Evolutionary conservation across 2,888 invertebrate species (phyloP).

Genomic region (Rotaria magnacalcarata): DNA sequence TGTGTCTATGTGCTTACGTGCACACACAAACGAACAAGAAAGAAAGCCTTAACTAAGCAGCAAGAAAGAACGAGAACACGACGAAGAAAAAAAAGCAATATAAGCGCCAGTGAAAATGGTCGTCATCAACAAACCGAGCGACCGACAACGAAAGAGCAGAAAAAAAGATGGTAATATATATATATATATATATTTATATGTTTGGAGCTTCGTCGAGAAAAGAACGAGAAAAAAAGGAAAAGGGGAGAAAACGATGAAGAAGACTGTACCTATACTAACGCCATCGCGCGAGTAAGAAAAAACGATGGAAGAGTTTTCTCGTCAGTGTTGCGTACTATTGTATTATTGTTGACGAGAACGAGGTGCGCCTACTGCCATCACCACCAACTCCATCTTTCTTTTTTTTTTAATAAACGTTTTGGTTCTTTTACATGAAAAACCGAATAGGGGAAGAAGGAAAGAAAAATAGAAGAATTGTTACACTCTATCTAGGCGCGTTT

Average conservation of each 20-base stretch:
- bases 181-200: not conserved
- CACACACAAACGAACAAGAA: not conserved
- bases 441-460: not conserved
- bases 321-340: not conserved
- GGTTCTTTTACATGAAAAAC: not conserved
- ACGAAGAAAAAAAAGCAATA: slow-evolving; percentile 7
- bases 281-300: not conserved
- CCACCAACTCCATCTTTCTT: slow-evolving; percentile 1
- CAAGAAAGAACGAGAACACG: not conserved
- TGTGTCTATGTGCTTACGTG: not conserved
- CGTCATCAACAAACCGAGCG: not conserved
- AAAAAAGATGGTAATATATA: not conserved
- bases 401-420: slow-evolving; percentile 10
- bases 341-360: slow-evolving; percentile 18
- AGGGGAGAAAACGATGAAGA: not conserved
- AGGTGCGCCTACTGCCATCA: slow-evolving; percentile 1
- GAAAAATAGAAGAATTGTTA: not conserved
- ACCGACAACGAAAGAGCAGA: not conserved
- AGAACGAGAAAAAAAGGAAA: not conserved
- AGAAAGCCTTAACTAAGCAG: not conserved
- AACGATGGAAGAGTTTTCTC: slow-evolving; percentile 30
- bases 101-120: not conserved
- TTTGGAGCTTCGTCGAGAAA: not conserved
- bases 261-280: slow-evolving; percentile 11
- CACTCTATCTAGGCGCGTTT: not conserved